Percentiles rank a stretch among this genome's conserved stretches.
Evolutionary conservation across 2,113 vertebrate genomes (phyloP).

Genomic region (Dasypus novemcinctus): DNA sequence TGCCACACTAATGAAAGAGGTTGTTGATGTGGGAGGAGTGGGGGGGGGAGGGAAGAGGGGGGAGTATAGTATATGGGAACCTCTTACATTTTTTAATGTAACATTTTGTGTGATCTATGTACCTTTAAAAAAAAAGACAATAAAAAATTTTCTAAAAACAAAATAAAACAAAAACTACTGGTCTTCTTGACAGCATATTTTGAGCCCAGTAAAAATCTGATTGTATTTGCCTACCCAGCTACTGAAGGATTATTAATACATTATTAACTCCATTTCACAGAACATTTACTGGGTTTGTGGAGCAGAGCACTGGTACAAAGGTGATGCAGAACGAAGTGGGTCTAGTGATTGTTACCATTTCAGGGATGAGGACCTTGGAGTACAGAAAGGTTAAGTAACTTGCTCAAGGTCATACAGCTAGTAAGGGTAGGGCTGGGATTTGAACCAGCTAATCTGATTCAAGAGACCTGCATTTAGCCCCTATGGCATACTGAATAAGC

Average conservation of each 20-base stretch:
- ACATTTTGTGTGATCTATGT: too few relatives aligned
- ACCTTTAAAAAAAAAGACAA: too few relatives aligned
- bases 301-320: not conserved
- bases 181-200: not conserved
- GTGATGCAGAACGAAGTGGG: not conserved
- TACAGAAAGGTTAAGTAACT: not conserved
- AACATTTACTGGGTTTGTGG: not conserved
- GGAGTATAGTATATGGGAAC: too few relatives aligned
- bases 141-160: too few relatives aligned
- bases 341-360: not conserved
- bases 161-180: not conserved
- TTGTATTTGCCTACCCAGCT: not conserved
- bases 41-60: too few relatives aligned
- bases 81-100: too few relatives aligned
- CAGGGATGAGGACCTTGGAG: not conserved
- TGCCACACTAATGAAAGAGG: too few relatives aligned
- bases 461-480: not conserved
- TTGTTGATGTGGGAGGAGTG: too few relatives aligned
- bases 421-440: not conserved
- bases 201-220: not conserved
- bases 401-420: not conserved
- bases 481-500: too few relatives aligned
- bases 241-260: not conserved
- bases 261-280: not conserved
- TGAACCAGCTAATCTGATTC: not conserved